Base-by-base conservation (phyloP, 2,888 invertebrate genomes). In the Zele albiditarsus region DNA sequence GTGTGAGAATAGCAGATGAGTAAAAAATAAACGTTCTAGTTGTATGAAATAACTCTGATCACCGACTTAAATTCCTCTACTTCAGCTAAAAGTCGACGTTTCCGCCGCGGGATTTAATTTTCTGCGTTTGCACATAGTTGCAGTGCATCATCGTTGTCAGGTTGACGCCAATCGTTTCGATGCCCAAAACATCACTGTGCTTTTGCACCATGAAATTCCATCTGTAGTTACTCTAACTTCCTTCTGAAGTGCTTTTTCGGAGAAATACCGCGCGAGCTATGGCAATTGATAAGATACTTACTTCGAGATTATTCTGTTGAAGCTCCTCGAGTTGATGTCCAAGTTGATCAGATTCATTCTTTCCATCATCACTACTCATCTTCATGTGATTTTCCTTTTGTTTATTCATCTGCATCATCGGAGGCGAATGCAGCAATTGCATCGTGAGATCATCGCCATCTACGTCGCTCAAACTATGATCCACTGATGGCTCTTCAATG, bases 241-340 rank as follows among this genome's bases (percentile, higher is more conserved):
- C 49, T 69, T 69, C 46, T 14, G n/a, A 27, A 57, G 42, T 42
- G 38, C 27, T 58, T 58, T 53, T 53, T 58, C 49, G 62, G 20
- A 31, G n/a, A 57, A 57, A 69, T 23, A 23, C n/a, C 4, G n/a
- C 14, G 53, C 33, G 25, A 16, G 28, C 16, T 49, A 14, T 25
- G 38, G 14, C 16, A 8, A 20, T 38, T 66, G 49, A 67, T 38
- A 31, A 14, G 65, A 70, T 74, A 79, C 79, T 79, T 33, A 80
- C 80, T 71, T 79, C 62, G 12, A 68, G 70, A 69, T 63, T 76
- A 23, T 75, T 72, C 25, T 73, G 75, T 72, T 84, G 85, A 53
- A 88, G 81, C 53, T 84, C 82, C 63, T 87, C 87, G 71, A 88
- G 78, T 72, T 88, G 86, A 79, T 83, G 83, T 68, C 87, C 85